Evolutionary conservation across 2,797 vertebrate genomes (phyloP).

Genomic region (Salmo trutta): DNA sequence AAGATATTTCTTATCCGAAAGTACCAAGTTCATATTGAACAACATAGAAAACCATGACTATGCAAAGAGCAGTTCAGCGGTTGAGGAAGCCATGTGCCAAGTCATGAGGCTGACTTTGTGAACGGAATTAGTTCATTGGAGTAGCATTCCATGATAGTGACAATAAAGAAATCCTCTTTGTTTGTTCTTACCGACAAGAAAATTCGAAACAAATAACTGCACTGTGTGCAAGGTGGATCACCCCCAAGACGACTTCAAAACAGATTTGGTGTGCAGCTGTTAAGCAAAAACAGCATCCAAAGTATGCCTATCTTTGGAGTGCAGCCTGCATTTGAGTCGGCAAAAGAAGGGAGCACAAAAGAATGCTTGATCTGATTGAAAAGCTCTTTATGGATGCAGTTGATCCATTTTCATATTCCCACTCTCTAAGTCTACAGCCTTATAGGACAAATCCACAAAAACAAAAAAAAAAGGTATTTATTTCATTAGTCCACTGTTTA

Average conservation of each 20-base stretch:
- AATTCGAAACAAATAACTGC: slow-evolving; percentile 21
- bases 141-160: background rate
- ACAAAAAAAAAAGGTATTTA: no score
- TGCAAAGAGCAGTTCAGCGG: background rate
- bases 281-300: slow-evolving; percentile 1
- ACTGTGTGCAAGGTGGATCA: slow-evolving; percentile 21
- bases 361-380: slow-evolving; percentile 38
- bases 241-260: slow-evolving; percentile 16
- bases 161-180: slow-evolving; percentile 40
- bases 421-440: slow-evolving; percentile 39
- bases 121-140: background rate
- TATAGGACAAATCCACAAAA: background rate
- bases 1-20: background rate
- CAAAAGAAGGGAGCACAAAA: slow-evolving; percentile 25
- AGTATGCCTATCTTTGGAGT: slow-evolving; percentile 49
- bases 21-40: background rate
- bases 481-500: no score
- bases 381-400: slow-evolving; percentile 27
- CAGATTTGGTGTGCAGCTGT: slow-evolving; percentile 33
- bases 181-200: background rate
- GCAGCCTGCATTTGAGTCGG: slow-evolving; percentile 43
- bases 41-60: background rate
- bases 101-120: background rate
- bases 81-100: background rate
- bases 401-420: slow-evolving; percentile 18